A percentile compares a stretch with the other conserved stretches of the same genome.
Conservation (phyloP, 2,113 vertebrate species). For the Coracopsis vasa region DNA sequence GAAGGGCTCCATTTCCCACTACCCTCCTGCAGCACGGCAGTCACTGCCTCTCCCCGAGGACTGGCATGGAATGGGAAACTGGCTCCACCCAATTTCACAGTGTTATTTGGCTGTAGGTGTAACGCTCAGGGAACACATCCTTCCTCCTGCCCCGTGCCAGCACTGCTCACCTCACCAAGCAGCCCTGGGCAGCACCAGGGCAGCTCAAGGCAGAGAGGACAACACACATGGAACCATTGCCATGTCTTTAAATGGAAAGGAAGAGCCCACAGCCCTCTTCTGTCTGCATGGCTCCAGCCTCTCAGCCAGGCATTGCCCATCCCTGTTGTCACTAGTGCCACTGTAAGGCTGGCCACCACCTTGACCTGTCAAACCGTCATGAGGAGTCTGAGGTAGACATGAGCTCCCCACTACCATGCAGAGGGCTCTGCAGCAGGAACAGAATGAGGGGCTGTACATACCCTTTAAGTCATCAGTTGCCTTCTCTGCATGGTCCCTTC, state of each 20-base stretch:
- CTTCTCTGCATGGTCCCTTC: background rate
- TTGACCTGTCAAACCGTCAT: rapidly evolving
- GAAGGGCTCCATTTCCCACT: background rate
- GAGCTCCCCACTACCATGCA: rapidly evolving
- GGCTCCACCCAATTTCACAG: background rate
- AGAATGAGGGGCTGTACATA: rapidly evolving
- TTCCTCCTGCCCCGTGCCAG: rapidly evolving
- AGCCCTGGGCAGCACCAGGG: background rate
- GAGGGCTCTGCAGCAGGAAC: background rate
- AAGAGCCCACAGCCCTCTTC: background rate
- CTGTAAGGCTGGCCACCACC: rapidly evolving
- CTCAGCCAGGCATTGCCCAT: rapidly evolving
- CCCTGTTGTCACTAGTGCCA: rapidly evolving
- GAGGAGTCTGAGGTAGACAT: rapidly evolving
- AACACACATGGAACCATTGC: rapidly evolving
- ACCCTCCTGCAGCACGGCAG: rapidly evolving
- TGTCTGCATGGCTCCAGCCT: background rate
- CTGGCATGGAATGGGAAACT: rapidly evolving
- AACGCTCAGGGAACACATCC: background rate
- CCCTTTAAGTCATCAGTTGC: background rate
- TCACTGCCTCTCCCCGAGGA: background rate
- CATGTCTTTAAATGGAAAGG: background rate
- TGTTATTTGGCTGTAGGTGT: background rate
- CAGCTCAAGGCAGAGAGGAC: background rate
- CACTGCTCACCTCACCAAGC: background rate